Evolutionary conservation across 2,888 invertebrate species (phyloP).

Genomic region (Theodoxus fluviatilis): DNA sequence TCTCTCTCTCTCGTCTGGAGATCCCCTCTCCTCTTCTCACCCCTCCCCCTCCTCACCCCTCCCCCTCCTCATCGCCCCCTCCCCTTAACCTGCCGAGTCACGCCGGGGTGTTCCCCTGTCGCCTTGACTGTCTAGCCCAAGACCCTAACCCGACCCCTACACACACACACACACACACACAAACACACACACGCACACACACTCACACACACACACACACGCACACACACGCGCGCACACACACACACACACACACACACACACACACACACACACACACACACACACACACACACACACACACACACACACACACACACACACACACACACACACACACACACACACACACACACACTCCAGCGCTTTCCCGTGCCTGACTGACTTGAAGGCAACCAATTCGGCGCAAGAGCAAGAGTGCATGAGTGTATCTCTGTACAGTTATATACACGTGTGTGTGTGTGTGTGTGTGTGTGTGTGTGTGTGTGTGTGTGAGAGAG

Average conservation of each 20-base stretch:
- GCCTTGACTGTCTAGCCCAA: background rate
- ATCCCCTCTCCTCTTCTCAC: background rate
- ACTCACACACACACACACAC: background rate
- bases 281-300: background rate
- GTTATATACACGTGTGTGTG: too few species aligned
- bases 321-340: constrained; percentile 21
- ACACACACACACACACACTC: constrained; percentile 21
- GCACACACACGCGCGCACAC: background rate
- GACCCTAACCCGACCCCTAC: too few species aligned
- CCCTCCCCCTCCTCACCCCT: background rate
- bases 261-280: constrained; percentile 12
- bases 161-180: background rate
- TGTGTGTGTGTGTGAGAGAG: too few species aligned
- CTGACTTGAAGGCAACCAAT: too few species aligned
- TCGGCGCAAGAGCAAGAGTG: too few species aligned
- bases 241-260: constrained; percentile 4
- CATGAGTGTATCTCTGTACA: too few species aligned
- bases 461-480: too few species aligned
- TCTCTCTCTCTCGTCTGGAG: background rate
- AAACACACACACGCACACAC: background rate
- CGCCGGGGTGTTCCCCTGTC: too few species aligned
- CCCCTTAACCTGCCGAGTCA: too few species aligned
- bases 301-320: constrained; percentile 4
- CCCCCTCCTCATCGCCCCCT: background rate
- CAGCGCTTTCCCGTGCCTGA: too few species aligned